Base-by-base conservation (phyloP, 2,888 invertebrate genomes). In the Dasypogon diadema region DNA sequence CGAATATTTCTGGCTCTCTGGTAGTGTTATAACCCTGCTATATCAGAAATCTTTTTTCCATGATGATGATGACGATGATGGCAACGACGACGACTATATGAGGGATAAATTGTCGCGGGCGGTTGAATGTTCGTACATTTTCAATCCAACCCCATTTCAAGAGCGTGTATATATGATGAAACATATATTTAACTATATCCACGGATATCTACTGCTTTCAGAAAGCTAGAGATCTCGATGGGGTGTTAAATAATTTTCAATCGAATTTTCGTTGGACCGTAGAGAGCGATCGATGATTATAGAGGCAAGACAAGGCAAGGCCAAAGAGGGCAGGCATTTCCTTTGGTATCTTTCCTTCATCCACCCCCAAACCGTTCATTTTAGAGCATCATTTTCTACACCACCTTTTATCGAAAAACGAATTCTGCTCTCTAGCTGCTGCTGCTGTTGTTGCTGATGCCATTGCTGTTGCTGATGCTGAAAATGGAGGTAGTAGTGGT, bases 181-280 rank as follows among this genome's bases (percentile, higher is more conserved):
- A 42, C n/a, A 58, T 26, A 58, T 8, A 30, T 8, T 8, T 8
- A 30, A 30, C 30, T 8, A 30, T 8, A 30, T 30, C 58, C 58
- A 24, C 51, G 16, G 8, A 2, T 51, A 51, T 51, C 18, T 30
- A 30, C 30, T 3, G 3, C 30, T 30, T 65, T 65, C 46, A 18
- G 22, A 46, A 65, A 26, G 22, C 65, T 24, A 18, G 16, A 51
- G 21, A 65, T 48, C 65, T 46, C 46, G 65, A 65, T 65, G 24
- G 65, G 65, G 65, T 65, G 65, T 46, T 65, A 65, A 65, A 65
- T 65, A 65, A 65, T 48, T 65, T 65, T 65, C 65, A 65, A 65
- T 65, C 65, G 65, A 65, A 65, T 65, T 65, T 65, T 65, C 65
- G 65, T 65, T 65, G 65, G 46, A 65, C 65, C 65, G 65, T 65